phyloP scores from a whole-genome alignment of 2,113 vertebrate genomes.

The Carassius carassius region DNA sequence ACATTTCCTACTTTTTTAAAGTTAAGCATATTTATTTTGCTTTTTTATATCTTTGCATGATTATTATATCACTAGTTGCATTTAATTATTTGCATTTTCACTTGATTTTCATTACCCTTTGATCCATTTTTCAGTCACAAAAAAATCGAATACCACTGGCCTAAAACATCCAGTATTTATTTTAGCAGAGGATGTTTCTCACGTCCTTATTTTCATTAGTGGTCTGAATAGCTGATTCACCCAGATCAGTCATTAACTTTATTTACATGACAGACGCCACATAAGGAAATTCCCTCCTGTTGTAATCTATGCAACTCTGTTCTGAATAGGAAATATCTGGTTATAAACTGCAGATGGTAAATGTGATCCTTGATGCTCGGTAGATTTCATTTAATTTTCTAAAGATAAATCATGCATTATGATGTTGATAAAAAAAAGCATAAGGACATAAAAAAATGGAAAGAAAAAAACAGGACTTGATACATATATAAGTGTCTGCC shows the following conservation, averaged over 20 bases:
- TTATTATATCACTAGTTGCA: not conserved
- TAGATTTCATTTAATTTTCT: not conserved
- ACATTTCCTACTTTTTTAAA: not conserved
- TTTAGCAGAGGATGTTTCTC: slow-evolving; percentile 1
- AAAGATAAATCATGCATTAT: not conserved
- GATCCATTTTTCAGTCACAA: not conserved
- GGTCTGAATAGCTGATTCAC: slow-evolving; percentile 21
- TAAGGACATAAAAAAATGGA: not conserved
- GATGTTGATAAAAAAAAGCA: not conserved
- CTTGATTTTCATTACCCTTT: not conserved
- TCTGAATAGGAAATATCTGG: slow-evolving; percentile 29
- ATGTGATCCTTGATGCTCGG: not conserved
- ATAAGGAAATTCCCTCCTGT: slow-evolving; percentile 67
- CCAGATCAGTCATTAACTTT: slow-evolving; percentile 58
- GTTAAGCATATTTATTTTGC: not conserved
- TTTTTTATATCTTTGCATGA: not conserved
- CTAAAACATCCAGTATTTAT: not conserved
- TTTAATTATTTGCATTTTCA: not conserved
- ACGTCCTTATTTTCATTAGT: not conserved
- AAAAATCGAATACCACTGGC: not conserved
- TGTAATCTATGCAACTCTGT: slow-evolving; percentile 42
- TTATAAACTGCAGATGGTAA: slow-evolving; percentile 7
- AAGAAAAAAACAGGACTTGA: not conserved
- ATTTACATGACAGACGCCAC: slow-evolving; percentile 50
- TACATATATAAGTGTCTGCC: not conserved